Base-by-base conservation (phyloP, 1,140 invertebrate genomes). In the Adelges cooleyi region DNA sequence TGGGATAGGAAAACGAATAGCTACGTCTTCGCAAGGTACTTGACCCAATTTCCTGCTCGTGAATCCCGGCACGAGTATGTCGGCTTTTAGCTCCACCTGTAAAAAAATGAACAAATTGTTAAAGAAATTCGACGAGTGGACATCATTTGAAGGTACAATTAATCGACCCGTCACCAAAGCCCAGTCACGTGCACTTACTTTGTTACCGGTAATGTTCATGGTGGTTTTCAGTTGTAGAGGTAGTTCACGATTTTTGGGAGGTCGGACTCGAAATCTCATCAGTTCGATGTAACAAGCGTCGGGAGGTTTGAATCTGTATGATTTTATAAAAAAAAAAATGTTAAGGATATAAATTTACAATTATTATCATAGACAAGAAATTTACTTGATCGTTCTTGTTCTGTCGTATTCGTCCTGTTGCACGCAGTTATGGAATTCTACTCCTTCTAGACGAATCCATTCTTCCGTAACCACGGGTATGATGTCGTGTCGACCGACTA, bases 401-500 rank as follows among this genome's bases (percentile, higher is more conserved):
- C 85, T 86, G 65, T 94, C 85, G 75, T 95, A 99, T 69, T 94
- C 91, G 54, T 92, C 86, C 69, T 87, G 85, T 72, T 96, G 87
- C 9, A 99, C 89, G 74, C 90, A 92, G 38, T 86, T 85, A 77
- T 98, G 95, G 75, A 99, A 97, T 74, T 98, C 93, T 0, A 91
- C 82, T 22, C 86, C 83, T 77, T 99, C 95, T 5, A 98, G 81
- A 46, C 91, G 83, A 71, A 99, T 99, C 97, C 97, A 99, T 77
- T 99, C 93, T 77, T 99, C 97, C 0, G 97, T 99, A 65, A 93
- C 91, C 29, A 99, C 95, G 9, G 96, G 96, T 71, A 99, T 95
- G 72, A 99, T 99, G 76, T 99, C 97, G 75, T 98, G 93, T 17
- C 97, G 80, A 0, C 97, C 94, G 0, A 99, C 97, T 15, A 99